phyloP scores from a whole-genome alignment of 2,888 invertebrate species.

The Melieria omissa region DNA sequence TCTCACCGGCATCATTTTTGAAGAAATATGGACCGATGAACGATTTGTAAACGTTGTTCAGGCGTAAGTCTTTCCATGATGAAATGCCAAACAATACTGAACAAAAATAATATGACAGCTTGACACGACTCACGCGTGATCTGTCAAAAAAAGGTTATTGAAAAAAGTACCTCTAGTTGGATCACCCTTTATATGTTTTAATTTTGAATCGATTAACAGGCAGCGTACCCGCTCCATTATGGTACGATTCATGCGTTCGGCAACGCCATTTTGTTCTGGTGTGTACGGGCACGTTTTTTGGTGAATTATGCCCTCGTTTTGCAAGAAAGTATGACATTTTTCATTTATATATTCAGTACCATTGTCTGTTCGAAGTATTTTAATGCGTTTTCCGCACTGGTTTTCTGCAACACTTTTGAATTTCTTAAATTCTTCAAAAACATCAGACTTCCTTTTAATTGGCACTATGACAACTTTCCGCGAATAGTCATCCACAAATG shows the following conservation, averaged over 20 bases:
- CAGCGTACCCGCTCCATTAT: slow-evolving; percentile 45
- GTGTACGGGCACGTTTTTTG: slow-evolving; percentile 53
- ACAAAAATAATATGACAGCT: no score
- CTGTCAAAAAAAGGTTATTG: no score
- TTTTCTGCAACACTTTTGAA: slow-evolving; percentile 45
- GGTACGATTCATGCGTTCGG: slow-evolving; percentile 44
- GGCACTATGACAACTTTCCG: slow-evolving; percentile 42
- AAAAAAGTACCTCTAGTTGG: no score
- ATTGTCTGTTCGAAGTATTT: slow-evolving; percentile 41
- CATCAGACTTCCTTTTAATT: slow-evolving; percentile 36
- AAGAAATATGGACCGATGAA: no score
- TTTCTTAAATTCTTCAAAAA: slow-evolving; percentile 37
- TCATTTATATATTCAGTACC: slow-evolving; percentile 42
- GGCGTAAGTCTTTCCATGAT: no score
- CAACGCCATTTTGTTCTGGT: slow-evolving; percentile 56
- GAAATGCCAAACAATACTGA: no score
- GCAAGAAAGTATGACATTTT: slow-evolving; percentile 39
- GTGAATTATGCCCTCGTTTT: slow-evolving; percentile 51
- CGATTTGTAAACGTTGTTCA: no score
- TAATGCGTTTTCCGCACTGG: slow-evolving; percentile 38
- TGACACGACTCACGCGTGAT: no score
- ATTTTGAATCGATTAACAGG: slow-evolving; percentile 43
- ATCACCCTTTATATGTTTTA: slow-evolving; percentile 39
- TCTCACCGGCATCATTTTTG: no score
- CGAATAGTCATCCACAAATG: slow-evolving; percentile 58